Evolutionary conservation across 2,113 vertebrate species (phyloP), one percentile per base, ranked within the genome.

Genomic region (Paradisaea rubra): DNA sequence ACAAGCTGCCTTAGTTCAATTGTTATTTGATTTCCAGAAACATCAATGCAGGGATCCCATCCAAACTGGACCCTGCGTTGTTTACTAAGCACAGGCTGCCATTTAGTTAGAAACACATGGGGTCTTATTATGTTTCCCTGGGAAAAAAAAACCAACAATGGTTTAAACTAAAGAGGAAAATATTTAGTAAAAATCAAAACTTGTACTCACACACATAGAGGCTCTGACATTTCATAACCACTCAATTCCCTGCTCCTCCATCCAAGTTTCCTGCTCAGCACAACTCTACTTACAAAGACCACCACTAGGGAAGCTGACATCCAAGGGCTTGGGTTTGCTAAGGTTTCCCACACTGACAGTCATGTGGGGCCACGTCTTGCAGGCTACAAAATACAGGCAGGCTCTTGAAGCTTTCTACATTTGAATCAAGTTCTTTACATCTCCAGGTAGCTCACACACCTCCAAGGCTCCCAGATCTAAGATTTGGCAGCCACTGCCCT

Each of bases 21-120:
- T 68, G 24, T 76, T 69, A 54, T 39, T 69, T 86, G 72, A 96
- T 72, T 91, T 82, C 76, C 80, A 90, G 76, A 86, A 90, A 77
- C 52, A 80, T 61, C 66, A 77, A 6, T 0, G 1, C 50, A 86
- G 74, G 50, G 57, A 84, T 86, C 53, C 47, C 41, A 87, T 92
- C 88, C 79, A 94, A 90, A 86, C 68, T 57, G 45, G 88, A 93
- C 78, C 56, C 47, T 2, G 2, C 12, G 11, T 13, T 89, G 91
- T 94, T 93, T 92, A 87, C 13, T 33, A 69, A 89, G 81, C 41
- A 80, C 61, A 50, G 45, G 45, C 92, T 94, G 86, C 77, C 84
- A 65, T 79, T 90, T 95, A 92, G 83, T 93, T 91, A 91, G 78
- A 92, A 95, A 96, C 86, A 96, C 57, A 81, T 85, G 89, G 53